Evolutionary conservation across 2,888 invertebrate species (phyloP), one percentile per base, ranked within the genome.

Genomic region (Incurvaria masculella): DNA sequence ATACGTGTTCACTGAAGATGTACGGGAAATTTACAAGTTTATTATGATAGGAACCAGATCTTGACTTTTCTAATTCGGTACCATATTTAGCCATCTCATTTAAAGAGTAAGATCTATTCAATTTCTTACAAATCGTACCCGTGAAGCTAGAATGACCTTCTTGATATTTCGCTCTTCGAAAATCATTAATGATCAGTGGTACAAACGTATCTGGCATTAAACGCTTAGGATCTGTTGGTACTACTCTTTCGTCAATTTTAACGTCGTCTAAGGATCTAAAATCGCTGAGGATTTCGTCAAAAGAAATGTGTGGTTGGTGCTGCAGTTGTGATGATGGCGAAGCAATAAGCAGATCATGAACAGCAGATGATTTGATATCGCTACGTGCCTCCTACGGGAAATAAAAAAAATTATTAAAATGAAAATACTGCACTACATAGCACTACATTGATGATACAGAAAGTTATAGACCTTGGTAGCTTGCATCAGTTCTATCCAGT

Each of bases 401-500:
- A n/a, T n/a, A n/a, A 33, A 33, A 33, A 33, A 33, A 14, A 11
- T 33, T 11, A 23, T 23, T 23, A 23, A 4, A 6, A 23, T 23
- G 23, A 23, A 33, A 33, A 33, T n/a, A 8, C 14, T 33, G 33
- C 14, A 33, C 33, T n/a, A 33, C 33, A 6, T 33, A 23, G 10
- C 23, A 23, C 8, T 33, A 14, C 6, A 39, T 39, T 16, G 11
- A 16, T 8, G 23, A 18, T 21, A 26, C 17, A 14, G 26, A 5
- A 50, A 43, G 2, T 11, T 3, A 8, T 26, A 27, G 56, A 91
- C 91, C 79, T 94, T 89, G 0, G 96, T 97, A 10, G 93, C 92
- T 64, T 86, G 85, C 93, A 97, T 96, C 18, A 97, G 76, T 64
- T 97, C 94, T 47, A 87, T 80, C 97, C 97, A 97, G 72, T 97